These are phyloP conservation scores for Poeciliopsis gracilis DNA, from an alignment of 2,797 vertebrate species.

Conservation along the genomic window DNA sequence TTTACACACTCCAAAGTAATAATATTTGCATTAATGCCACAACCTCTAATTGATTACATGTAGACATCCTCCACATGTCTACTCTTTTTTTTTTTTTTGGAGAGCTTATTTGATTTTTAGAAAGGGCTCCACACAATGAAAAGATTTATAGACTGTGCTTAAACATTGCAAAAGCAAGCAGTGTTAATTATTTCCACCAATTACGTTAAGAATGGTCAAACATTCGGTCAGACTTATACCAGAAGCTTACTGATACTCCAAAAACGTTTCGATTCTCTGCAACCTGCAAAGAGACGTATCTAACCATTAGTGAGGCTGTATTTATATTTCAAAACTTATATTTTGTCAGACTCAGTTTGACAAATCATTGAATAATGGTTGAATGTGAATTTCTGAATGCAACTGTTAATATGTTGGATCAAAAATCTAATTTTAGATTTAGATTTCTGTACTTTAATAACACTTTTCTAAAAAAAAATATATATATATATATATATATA, in stretches of 20 bases:
- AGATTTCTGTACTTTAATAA: background rate
- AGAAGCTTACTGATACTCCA: background rate
- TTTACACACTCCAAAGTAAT: background rate
- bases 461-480: background rate
- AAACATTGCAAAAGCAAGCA: background rate
- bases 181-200: background rate
- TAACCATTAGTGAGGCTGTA: background rate
- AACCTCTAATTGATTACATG: background rate
- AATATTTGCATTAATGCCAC: background rate
- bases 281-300: background rate
- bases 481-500: no score
- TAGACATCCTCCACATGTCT: background rate
- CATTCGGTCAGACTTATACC: background rate
- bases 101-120: background rate
- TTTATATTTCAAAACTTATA: background rate
- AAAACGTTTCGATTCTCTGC: background rate
- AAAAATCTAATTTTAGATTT: background rate
- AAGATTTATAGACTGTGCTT: background rate
- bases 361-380: background rate
- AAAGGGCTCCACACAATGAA: background rate
- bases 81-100: background rate
- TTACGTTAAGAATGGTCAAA: background rate
- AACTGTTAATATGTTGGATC: background rate
- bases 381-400: background rate
- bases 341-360: background rate